Conservation (phyloP, 2,888 invertebrate species). For the Harpalus rubripes region DNA sequence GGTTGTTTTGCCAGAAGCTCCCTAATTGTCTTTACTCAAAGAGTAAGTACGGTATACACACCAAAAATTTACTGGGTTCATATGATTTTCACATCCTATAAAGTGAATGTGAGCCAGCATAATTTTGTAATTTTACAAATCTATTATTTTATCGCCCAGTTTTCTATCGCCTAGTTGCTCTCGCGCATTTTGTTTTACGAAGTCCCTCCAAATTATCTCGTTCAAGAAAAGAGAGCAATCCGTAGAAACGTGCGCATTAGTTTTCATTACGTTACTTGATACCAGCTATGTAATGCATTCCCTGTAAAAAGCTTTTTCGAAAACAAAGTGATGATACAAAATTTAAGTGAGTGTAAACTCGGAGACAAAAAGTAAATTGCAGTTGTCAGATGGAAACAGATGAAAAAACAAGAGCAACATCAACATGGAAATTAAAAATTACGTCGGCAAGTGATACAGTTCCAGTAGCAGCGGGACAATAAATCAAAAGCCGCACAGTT, state of each 20-base stretch:
- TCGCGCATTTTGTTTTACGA: too few species aligned
- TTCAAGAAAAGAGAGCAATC: neutral
- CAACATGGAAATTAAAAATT: constrained; percentile 49
- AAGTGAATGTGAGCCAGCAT: too few species aligned
- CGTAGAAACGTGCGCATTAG: neutral
- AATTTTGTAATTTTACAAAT: too few species aligned
- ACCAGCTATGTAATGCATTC: neutral
- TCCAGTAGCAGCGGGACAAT: constrained; percentile 28
- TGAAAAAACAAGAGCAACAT: constrained; percentile 40
- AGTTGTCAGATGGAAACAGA: constrained; percentile 18
- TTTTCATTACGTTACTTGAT: neutral
- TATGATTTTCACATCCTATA: too few species aligned
- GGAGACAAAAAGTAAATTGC: constrained; percentile 2
- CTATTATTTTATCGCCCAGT: too few species aligned
- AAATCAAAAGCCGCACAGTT: constrained; percentile 34
- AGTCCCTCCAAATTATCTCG: neutral
- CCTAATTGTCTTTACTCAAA: too few species aligned
- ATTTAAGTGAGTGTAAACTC: neutral
- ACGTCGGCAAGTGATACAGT: constrained; percentile 43
- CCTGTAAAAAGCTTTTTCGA: constrained; percentile 1
- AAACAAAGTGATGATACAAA: constrained; percentile 4
- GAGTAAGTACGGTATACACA: too few species aligned
- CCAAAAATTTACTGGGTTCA: too few species aligned
- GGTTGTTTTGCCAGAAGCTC: too few species aligned
- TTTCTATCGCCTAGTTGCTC: too few species aligned